These are phyloP conservation scores for Megastigmus dorsalis DNA, from an alignment of 2,888 invertebrate genomes.

Conservation along the genomic window DNA sequence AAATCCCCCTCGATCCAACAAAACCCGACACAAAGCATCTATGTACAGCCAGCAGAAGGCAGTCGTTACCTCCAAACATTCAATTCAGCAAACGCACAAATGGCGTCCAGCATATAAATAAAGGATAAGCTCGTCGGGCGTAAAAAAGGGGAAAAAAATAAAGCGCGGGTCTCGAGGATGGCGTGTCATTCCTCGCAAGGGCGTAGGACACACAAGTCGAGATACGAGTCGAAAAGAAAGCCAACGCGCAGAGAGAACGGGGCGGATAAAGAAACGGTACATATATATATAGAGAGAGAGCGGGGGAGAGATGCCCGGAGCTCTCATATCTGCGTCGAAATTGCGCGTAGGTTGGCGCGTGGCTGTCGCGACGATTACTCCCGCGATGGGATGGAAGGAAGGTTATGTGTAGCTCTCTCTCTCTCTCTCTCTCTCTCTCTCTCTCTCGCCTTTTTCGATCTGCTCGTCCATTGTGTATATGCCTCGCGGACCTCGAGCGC, in stretches of 20 bases:
- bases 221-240: constrained; percentile 17
- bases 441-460: constrained; percentile 27
- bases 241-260: background rate
- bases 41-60: too few relatives aligned
- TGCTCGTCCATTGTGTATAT: background rate
- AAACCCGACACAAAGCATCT: too few relatives aligned
- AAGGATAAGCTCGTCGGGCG: constrained; percentile 33
- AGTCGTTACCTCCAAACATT: too few relatives aligned
- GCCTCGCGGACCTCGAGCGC: background rate
- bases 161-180: background rate
- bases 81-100: background rate
- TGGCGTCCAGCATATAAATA: constrained; percentile 55
- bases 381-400: constrained; percentile 13
- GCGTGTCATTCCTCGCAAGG: constrained; percentile 23
- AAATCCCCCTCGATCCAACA: too few relatives aligned
- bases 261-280: background rate
- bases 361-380: constrained; percentile 31
- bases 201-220: constrained; percentile 41
- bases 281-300: too few relatives aligned
- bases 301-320: constrained; percentile 52
- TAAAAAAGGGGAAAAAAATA: too few relatives aligned
- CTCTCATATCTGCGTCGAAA: constrained; percentile 43
- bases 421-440: background rate
- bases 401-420: background rate
- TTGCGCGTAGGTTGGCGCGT: constrained; percentile 38